These are phyloP conservation scores for Drosophila subquinaria DNA, from an alignment of 2,888 invertebrate genomes.

Conservation along the genomic window DNA sequence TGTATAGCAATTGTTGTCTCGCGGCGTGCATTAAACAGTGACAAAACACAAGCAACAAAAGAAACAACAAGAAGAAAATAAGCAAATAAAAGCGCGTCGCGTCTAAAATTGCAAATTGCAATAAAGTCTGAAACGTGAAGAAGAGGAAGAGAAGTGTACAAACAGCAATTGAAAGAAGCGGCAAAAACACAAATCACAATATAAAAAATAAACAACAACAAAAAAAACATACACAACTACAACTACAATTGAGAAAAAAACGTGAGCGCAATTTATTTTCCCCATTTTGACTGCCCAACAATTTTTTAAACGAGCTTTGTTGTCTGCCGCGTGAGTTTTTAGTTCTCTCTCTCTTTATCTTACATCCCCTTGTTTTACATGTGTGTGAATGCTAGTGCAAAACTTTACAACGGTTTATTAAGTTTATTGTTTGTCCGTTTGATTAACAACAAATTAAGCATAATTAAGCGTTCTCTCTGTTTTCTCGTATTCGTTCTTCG, in stretches of 20 bases:
- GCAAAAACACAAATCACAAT: conserved; percentile 59
- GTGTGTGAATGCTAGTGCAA: conserved; percentile 33
- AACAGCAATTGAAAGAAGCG: conserved; percentile 63
- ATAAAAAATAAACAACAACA: conserved; percentile 36
- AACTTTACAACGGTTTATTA: conserved; percentile 55
- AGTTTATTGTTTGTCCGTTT: conserved; percentile 64
- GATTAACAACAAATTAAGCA: conserved; percentile 77
- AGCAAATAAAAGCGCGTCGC: conserved; percentile 51
- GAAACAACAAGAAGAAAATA: conserved; percentile 12
- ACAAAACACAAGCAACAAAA: conserved; percentile 35
- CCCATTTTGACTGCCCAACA: conserved; percentile 46
- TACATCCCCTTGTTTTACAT: background rate
- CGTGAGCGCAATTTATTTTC: conserved; percentile 60
- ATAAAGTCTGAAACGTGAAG: conserved; percentile 60
- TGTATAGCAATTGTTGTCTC: conserved; percentile 48
- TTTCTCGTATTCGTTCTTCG: conserved; percentile 16
- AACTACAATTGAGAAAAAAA: conserved; percentile 59
- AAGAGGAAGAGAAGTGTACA: conserved; percentile 59
- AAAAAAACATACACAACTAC: conserved; percentile 41
- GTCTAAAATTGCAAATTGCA: conserved; percentile 62
- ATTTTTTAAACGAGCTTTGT: conserved; percentile 50
- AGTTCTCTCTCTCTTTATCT: conserved; percentile 16
- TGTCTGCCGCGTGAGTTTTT: conserved; percentile 57
- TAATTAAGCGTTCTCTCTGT: conserved; percentile 63
- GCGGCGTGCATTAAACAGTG: conserved; percentile 49